These are phyloP conservation scores for Scolopax mira DNA, from an alignment of 2,113 vertebrate species.

Conservation along the genomic window DNA sequence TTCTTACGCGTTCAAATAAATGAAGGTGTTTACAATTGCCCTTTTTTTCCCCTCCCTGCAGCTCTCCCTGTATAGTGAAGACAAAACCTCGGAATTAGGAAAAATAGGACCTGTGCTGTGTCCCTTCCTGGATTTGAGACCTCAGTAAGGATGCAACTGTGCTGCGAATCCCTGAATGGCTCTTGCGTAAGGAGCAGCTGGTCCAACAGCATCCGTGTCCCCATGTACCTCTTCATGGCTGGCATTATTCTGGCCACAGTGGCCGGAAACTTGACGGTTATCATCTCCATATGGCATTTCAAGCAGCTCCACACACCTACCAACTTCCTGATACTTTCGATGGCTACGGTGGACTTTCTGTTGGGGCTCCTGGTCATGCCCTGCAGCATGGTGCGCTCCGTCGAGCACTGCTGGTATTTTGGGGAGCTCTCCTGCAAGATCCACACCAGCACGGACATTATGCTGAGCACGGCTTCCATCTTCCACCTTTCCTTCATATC, in stretches of 20 bases:
- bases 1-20: not conserved
- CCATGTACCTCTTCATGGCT: constrained; percentile 75
- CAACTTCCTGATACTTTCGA: constrained; percentile 81
- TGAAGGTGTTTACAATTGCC: not conserved
- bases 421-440: constrained; percentile 82
- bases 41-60: not conserved
- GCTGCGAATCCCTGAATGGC: constrained; percentile 71
- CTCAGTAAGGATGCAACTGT: constrained; percentile 59
- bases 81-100: not conserved
- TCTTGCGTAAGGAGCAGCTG: constrained; percentile 75
- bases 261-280: constrained; percentile 78
- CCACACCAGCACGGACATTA: constrained; percentile 77
- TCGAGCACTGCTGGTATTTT: constrained; percentile 84
- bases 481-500: constrained; percentile 84
- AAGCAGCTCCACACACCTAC: constrained; percentile 79
- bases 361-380: constrained; percentile 83
- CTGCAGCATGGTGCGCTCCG: constrained; percentile 81
- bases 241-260: constrained; percentile 77
- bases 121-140: not conserved
- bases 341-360: constrained; percentile 79
- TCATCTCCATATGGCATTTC: constrained; percentile 79
- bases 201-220: constrained; percentile 57
- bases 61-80: not conserved
- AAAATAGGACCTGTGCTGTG: not conserved
- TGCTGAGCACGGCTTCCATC: constrained; percentile 80